These are phyloP conservation scores for Tympanuchus pallidicinctus DNA, from an alignment of 2,113 vertebrate species.

Conservation along the genomic window DNA sequence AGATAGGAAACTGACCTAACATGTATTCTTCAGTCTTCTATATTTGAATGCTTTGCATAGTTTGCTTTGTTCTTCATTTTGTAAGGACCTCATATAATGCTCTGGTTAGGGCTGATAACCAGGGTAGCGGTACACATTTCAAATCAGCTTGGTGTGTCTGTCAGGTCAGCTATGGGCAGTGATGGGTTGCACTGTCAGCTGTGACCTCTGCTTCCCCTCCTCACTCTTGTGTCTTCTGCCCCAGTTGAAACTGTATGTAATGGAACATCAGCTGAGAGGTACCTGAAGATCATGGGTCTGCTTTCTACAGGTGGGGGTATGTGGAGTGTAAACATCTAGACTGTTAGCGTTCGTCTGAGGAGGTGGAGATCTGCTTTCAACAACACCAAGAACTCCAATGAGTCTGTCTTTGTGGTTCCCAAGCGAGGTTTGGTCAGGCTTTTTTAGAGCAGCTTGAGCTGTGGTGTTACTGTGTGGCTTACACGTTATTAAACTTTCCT, in stretches of 20 bases:
- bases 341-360: background rate
- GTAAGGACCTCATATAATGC: background rate
- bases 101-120: background rate
- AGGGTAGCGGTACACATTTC: background rate
- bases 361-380: background rate
- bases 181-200: accelerated
- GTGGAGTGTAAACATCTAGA: background rate
- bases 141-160: background rate
- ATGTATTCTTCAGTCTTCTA: background rate
- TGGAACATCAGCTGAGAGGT: background rate
- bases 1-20: background rate
- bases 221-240: background rate
- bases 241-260: background rate
- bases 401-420: background rate
- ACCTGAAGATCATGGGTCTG: background rate
- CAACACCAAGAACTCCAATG: background rate
- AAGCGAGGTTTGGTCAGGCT: background rate
- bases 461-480: background rate
- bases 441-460: background rate
- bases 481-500: background rate
- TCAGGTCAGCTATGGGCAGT: background rate
- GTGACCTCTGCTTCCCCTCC: background rate
- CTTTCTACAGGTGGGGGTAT: background rate
- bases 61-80: background rate
- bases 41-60: background rate